Base-by-base conservation (phyloP, 2,113 vertebrate species). In the Antigone vipio region DNA sequence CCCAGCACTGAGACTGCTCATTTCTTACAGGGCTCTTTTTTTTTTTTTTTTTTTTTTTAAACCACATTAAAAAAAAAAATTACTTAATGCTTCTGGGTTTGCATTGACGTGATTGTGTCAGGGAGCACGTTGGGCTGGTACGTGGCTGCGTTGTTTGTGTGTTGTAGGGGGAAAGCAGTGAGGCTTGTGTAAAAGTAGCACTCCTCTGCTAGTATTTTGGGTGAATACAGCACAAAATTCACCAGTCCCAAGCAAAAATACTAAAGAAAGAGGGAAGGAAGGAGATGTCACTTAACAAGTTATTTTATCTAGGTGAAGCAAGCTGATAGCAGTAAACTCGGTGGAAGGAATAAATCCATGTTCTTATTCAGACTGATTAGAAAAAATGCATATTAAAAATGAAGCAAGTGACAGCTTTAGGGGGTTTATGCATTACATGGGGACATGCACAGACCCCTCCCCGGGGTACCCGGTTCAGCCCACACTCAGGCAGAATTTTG, bases 91-190 rank as follows among this genome's bases (percentile, higher is more conserved):
- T 91, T 85, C 38, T 66, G 64, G 4, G 4, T 23, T 66, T 55
- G 16, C 63, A 27, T 63, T 81, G 73, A 50, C 42, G 50, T 0
- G 0, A 23, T 40, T 0, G 1, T 44, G 32, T 24, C 27, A 59
- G 40, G 38, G 55, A 40, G 34, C 0, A 1, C 9, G 6, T 27
- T 52, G 42, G 42, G 53, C 58, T 60, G 26, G 40, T 42, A 13
- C 10, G 3, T 0, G 0, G 35, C 23, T 58, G 27, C 2, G 2
- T 7, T 32, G 11, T 58, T 66, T 49, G 44, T 3, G 7, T n/a
- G 15, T 42, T 62, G 23, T 2, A 16, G 52, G 24, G 49, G 32
- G 0, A 4, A 78, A 76, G 15, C 18, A 69, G 45, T 30, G 58
- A 86, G 27, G 49, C 4, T 66, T 64, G 49, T 10, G 34, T 55